phyloP scores from a whole-genome alignment of 2,113 vertebrate genomes.

The Xyrauchen texanus region DNA sequence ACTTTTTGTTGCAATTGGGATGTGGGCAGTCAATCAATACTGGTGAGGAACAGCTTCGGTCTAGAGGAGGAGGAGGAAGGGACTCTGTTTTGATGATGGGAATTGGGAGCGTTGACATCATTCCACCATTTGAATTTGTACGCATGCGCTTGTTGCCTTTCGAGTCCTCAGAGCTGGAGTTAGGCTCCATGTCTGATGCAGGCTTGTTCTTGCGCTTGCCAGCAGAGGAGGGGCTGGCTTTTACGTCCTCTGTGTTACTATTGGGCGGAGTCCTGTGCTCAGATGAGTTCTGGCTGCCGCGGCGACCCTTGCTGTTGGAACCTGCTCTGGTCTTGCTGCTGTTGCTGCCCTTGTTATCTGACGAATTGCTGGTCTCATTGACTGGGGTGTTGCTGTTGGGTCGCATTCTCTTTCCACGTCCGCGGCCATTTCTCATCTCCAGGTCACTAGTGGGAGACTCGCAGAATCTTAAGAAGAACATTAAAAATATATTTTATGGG shows the following conservation, averaged over 20 bases:
- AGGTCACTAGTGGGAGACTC: conserved; percentile 98
- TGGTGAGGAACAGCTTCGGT: conserved; percentile 92
- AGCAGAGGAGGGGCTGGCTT: conserved; percentile 91
- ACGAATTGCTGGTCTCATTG: conserved; percentile 83
- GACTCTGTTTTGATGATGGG: conserved; percentile 84
- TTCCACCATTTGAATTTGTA: conserved; percentile 84
- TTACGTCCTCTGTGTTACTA: conserved; percentile 86
- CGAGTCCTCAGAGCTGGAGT: conserved; percentile 96
- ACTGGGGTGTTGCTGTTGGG: conserved; percentile 93
- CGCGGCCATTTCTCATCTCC: conserved; percentile 97
- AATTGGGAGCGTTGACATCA: conserved; percentile 67
- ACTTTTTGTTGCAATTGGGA: conserved; percentile 98
- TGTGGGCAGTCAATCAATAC: conserved; percentile 97
- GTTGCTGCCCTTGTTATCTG: conserved; percentile 89
- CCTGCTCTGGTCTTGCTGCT: conserved; percentile 92
- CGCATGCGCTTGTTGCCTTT: conserved; percentile 98
- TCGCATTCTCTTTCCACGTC: conserved; percentile 92
- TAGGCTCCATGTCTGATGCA: conserved; percentile 96
- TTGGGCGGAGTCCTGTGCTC: conserved; percentile 89
- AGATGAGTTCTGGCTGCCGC: conserved; percentile 93
- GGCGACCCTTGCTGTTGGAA: conserved; percentile 92
- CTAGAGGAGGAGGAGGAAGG: conserved; percentile 77
- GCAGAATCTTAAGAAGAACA: conserved; percentile 82
- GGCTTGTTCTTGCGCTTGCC: conserved; percentile 95
- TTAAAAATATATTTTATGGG: conserved; percentile 13